A percentile compares a stretch with the other conserved stretches of the same genome.
Evolutionary conservation across 2,113 vertebrate species (phyloP).

Genomic region (Aplodontia rufa): DNA sequence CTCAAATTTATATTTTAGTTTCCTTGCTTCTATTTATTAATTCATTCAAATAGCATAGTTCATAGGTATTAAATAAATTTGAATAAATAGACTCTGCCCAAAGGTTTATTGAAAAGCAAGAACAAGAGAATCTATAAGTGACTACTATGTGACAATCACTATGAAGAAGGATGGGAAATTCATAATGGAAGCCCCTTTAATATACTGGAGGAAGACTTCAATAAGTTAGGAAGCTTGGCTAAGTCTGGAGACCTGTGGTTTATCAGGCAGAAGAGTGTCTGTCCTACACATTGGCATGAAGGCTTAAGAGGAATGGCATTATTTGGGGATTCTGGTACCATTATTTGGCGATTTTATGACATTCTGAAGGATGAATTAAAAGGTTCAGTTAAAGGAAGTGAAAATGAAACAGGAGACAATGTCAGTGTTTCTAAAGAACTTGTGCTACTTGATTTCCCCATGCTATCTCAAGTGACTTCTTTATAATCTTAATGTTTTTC

Average conservation of each 20-base stretch:
- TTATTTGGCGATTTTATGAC: not conserved
- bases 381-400: not conserved
- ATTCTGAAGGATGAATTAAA: not conserved
- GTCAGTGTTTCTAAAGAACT: not conserved
- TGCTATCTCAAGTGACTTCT: not conserved
- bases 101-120: not conserved
- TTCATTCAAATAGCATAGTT: not conserved
- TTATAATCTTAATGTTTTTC: not conserved
- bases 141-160: not conserved
- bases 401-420: not conserved
- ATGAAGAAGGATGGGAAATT: not conserved
- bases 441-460: not conserved
- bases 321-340: not conserved
- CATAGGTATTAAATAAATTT: not conserved
- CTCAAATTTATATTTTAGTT: not conserved
- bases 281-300: not conserved
- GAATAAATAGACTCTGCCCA: not conserved
- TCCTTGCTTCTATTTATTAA: not conserved
- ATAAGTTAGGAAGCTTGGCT: not conserved
- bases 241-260: not conserved
- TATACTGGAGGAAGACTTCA: not conserved
- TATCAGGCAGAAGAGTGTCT: not conserved
- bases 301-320: not conserved
- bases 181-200: not conserved
- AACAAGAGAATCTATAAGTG: not conserved